A percentile compares a stretch with the other conserved stretches of the same genome.
These are phyloP conservation scores for Phania funesta DNA, from an alignment of 2,888 invertebrate species.

Conservation along the genomic window DNA sequence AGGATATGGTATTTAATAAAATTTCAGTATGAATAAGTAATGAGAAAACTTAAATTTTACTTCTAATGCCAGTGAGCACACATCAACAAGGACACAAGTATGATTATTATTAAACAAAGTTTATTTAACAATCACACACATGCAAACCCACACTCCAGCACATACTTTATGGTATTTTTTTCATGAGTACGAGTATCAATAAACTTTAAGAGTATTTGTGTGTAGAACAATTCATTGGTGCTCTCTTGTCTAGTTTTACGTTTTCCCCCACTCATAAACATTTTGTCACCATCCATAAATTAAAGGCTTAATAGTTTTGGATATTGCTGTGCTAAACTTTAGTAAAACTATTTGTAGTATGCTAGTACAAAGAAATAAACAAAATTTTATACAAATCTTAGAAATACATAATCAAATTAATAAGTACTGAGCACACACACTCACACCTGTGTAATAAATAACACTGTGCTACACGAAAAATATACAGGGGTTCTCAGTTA, in stretches of 20 bases:
- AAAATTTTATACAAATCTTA: too few species aligned
- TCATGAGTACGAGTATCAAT: background rate
- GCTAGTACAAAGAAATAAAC: too few species aligned
- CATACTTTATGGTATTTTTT: background rate
- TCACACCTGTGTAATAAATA: too few species aligned
- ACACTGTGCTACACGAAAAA: too few species aligned
- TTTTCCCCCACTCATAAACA: background rate
- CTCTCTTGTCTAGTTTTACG: constrained; percentile 16
- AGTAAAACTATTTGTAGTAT: constrained; percentile 44
- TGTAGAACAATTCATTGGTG: constrained; percentile 12
- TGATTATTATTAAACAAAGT: background rate
- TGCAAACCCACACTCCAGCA: background rate
- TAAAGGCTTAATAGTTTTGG: background rate
- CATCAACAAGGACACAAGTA: background rate
- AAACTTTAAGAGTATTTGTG: background rate
- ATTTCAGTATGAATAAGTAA: constrained; percentile 29
- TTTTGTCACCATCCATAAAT: background rate
- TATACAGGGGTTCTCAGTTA: too few species aligned
- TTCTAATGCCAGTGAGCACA: background rate
- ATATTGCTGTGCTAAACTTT: constrained; percentile 1
- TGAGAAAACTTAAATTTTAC: constrained; percentile 38
- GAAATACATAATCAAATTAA: too few species aligned
- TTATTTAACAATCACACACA: background rate
- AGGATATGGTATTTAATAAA: constrained; percentile 44
- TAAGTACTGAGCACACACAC: too few species aligned